Conservation (phyloP, 2,797 vertebrate genomes). For the Choloepus didactylus region DNA sequence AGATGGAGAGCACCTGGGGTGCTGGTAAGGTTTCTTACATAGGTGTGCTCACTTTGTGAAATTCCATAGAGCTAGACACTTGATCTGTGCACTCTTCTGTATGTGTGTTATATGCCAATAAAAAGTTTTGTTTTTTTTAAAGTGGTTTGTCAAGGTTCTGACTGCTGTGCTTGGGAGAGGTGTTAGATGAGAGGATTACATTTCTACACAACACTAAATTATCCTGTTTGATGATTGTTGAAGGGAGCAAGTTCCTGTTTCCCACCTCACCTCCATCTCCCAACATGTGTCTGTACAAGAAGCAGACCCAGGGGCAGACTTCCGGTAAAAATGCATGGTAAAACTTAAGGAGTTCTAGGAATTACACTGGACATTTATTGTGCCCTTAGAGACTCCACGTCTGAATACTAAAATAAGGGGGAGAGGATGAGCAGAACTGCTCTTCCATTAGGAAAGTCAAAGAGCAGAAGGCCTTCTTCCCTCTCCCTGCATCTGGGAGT, state of each 20-base stretch:
- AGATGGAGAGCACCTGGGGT: fast-evolving
- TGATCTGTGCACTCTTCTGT: neutral
- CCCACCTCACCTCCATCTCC: neutral
- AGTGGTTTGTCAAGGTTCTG: neutral
- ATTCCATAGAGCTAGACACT: neutral
- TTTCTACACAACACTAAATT: neutral
- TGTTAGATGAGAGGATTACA: neutral
- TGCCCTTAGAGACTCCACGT: neutral
- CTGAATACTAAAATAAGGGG: neutral
- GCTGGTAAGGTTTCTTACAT: neutral
- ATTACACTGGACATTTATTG: neutral
- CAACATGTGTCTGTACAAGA: neutral
- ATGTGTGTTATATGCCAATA: neutral
- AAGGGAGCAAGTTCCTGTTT: neutral
- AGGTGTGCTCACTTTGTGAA: neutral
- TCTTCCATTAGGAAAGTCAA: neutral
- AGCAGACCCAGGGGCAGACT: no score
- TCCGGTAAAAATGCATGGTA: neutral
- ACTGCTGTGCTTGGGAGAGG: neutral
- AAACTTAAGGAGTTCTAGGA: slow-evolving; percentile 1
- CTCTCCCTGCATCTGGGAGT: neutral
- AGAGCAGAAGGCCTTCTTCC: neutral
- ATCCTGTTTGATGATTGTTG: neutral
- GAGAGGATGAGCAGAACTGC: neutral
- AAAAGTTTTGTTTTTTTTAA: neutral